Conservation (phyloP, 2,888 invertebrate genomes). For the Thera obeliscata region DNA sequence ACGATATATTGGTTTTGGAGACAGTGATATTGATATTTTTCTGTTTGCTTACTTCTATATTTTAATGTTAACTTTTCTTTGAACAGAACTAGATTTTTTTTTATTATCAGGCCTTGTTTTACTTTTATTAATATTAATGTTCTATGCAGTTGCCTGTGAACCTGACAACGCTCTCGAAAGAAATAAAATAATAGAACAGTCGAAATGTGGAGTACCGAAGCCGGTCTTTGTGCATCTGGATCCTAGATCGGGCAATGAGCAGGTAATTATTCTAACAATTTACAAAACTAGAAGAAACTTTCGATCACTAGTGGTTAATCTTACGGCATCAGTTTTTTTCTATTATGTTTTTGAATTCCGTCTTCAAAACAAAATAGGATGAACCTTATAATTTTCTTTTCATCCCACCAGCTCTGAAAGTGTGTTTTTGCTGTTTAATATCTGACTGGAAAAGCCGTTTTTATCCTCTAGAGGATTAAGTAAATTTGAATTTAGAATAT, state of each 20-base stretch:
- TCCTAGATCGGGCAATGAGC: conserved; percentile 63
- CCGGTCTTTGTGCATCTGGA: conserved; percentile 70
- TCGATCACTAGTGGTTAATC: no score
- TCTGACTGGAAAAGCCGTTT: no score
- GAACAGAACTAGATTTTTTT: no score
- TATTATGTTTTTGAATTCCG: no score
- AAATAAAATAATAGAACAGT: conserved; percentile 66
- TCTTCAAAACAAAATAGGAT: no score
- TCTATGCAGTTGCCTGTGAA: conserved; percentile 62
- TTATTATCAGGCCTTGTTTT: neutral
- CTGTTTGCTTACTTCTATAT: neutral
- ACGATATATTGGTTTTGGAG: conserved; percentile 18
- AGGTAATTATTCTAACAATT: conserved; percentile 54
- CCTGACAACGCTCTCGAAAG: conserved; percentile 58
- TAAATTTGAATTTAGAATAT: no score
- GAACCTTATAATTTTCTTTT: no score
- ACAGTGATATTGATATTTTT: conserved; percentile 3
- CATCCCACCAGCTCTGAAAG: no score
- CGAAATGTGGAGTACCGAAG: conserved; percentile 73
- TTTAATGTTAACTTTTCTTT: no score
- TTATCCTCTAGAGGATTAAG: no score
- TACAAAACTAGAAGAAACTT: neutral
- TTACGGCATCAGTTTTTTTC: no score
- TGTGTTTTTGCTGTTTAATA: no score
- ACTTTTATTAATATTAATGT: conserved; percentile 5